Conservation (phyloP, 2,888 invertebrate species). For the Tachystola acroxantha region DNA sequence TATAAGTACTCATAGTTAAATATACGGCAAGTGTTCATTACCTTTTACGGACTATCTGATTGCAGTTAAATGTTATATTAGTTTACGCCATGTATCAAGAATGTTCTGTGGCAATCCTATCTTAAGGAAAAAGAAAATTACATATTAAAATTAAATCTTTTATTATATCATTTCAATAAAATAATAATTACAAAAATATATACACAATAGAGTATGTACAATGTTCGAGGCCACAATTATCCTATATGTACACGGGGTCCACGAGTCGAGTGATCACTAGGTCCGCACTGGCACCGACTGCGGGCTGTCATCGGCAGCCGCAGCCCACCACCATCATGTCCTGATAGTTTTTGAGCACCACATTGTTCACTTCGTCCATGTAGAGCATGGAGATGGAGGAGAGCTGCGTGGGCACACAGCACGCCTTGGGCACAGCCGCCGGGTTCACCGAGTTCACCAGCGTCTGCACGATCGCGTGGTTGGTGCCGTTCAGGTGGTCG, state of each 20-base stretch:
- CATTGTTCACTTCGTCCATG: constrained; percentile 95
- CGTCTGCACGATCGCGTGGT: constrained; percentile 99
- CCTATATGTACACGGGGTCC: constrained; percentile 76
- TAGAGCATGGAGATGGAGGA: constrained; percentile 97
- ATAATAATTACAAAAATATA: constrained; percentile 75
- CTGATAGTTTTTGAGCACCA: constrained; percentile 98
- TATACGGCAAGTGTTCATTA: no score
- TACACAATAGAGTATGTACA: constrained; percentile 72
- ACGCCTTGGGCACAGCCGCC: constrained; percentile 93
- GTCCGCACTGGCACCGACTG: constrained; percentile 45
- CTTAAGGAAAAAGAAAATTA: constrained; percentile 7
- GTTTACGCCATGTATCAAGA: no score
- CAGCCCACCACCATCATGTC: constrained; percentile 99
- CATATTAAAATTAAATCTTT: constrained; percentile 53
- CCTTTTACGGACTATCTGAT: no score
- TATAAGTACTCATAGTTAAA: no score
- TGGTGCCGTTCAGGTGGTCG: constrained; percentile 96
- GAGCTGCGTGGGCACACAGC: constrained; percentile 97
- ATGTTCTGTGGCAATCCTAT: no score
- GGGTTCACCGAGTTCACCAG: constrained; percentile 96
- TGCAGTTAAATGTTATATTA: no score
- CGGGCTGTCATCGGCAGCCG: constrained; percentile 91
- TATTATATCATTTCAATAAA: constrained; percentile 73
- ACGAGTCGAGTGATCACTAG: constrained; percentile 66
- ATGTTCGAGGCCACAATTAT: constrained; percentile 68